Evolutionary conservation across 2,113 vertebrate genomes (phyloP).

Genomic region (Epinephelus fuscoguttatus): DNA sequence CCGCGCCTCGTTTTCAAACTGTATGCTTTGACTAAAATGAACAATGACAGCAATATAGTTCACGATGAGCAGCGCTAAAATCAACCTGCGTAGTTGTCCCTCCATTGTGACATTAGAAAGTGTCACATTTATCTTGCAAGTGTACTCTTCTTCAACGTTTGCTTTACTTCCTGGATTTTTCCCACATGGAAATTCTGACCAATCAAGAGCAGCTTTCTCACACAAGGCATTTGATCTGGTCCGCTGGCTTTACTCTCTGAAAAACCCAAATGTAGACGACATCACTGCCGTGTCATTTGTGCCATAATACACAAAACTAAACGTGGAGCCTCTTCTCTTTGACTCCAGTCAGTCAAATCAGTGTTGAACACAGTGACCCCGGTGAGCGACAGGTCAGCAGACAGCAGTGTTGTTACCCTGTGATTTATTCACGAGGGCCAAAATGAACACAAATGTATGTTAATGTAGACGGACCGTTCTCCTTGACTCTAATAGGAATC

Average conservation of each 20-base stretch:
- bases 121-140: too few relatives aligned
- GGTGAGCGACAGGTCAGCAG: conserved; percentile 31
- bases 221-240: too few relatives aligned
- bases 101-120: too few relatives aligned
- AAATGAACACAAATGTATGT: conserved; percentile 74
- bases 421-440: conserved; percentile 53
- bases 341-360: conserved; percentile 1
- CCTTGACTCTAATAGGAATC: conserved; percentile 76
- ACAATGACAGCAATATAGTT: too few relatives aligned
- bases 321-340: background rate
- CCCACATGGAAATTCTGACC: too few relatives aligned
- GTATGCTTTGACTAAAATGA: too few relatives aligned
- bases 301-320: background rate
- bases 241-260: background rate
- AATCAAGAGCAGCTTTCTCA: too few relatives aligned
- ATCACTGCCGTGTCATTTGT: background rate
- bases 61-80: too few relatives aligned
- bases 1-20: too few relatives aligned
- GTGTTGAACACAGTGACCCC: background rate
- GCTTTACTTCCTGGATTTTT: too few relatives aligned
- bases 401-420: conserved; percentile 11
- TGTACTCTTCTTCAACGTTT: too few relatives aligned
- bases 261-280: background rate
- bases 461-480: conserved; percentile 70
- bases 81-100: too few relatives aligned